These are phyloP conservation scores for Pissodes strobi DNA, from an alignment of 1,140 invertebrate species.

Conservation along the genomic window DNA sequence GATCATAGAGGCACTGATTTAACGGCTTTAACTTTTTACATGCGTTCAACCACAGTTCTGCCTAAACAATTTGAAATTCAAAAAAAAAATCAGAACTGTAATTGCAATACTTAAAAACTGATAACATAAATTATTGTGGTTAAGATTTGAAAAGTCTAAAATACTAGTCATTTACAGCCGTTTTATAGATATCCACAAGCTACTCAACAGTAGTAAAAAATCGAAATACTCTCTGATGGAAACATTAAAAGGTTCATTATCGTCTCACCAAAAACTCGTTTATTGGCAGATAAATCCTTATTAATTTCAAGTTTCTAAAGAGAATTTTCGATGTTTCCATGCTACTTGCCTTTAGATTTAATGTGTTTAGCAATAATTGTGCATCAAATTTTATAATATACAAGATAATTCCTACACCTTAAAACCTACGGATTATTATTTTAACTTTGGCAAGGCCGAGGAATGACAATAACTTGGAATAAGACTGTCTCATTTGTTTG, in stretches of 20 bases:
- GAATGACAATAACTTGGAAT: slow-evolving; percentile 21
- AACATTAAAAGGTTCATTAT: neutral
- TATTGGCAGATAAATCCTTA: too few species aligned
- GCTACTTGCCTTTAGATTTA: neutral
- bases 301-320: too few species aligned
- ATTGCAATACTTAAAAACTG: too few species aligned
- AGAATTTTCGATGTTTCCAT: neutral
- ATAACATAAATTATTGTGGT: neutral
- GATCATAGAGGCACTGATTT: slow-evolving; percentile 48
- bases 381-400: neutral
- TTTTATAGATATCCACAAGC: slow-evolving; percentile 2
- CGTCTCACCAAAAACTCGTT: neutral
- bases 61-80: too few species aligned
- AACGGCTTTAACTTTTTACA: slow-evolving; percentile 4
- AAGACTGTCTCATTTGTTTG: slow-evolving; percentile 14
- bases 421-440: too few species aligned
- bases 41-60: neutral
- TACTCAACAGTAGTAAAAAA: slow-evolving; percentile 3
- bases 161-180: neutral
- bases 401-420: neutral
- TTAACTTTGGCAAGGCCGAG: slow-evolving; percentile 22
- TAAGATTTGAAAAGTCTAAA: neutral
- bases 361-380: slow-evolving; percentile 2
- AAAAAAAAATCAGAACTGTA: too few species aligned
- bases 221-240: neutral